These are phyloP conservation scores for Lamproptera curius DNA, from an alignment of 2,888 invertebrate genomes.

Conservation along the genomic window DNA sequence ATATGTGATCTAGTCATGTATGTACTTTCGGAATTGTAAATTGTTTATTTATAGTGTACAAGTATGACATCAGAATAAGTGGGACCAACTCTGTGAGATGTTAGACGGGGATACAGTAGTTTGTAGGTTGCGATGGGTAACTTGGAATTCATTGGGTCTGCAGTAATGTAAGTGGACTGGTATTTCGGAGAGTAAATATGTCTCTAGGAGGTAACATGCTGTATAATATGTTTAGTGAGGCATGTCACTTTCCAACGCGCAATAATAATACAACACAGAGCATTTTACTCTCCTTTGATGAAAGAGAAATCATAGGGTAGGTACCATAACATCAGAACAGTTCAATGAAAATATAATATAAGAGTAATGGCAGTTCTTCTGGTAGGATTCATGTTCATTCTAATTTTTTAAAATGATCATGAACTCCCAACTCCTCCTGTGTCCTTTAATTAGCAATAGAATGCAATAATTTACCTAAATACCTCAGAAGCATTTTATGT, in stretches of 20 bases:
- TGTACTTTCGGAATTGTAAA: slow-evolving; percentile 76
- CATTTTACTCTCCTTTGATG: slow-evolving; percentile 46
- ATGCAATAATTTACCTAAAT: slow-evolving; percentile 52
- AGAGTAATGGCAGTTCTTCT: slow-evolving; percentile 35
- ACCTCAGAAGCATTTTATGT: slow-evolving; percentile 66
- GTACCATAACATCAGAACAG: slow-evolving; percentile 70
- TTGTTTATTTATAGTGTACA: slow-evolving; percentile 71
- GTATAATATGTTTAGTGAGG: slow-evolving; percentile 76
- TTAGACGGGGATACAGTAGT: slow-evolving; percentile 46
- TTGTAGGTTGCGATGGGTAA: slow-evolving; percentile 34
- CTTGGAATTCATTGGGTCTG: slow-evolving; percentile 34
- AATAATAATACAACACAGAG: slow-evolving; percentile 62
- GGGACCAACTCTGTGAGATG: slow-evolving; percentile 74
- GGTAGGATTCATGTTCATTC: slow-evolving; percentile 43
- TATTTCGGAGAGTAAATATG: slow-evolving; percentile 45
- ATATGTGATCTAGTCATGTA: slow-evolving; percentile 77
- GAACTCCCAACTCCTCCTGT: slow-evolving; percentile 35
- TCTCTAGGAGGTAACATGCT: slow-evolving; percentile 64
- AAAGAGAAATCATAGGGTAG: slow-evolving; percentile 37
- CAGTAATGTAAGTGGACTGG: slow-evolving; percentile 44
- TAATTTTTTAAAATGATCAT: slow-evolving; percentile 39
- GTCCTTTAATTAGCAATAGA: slow-evolving; percentile 42
- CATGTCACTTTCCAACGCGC: slow-evolving; percentile 60
- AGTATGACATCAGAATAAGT: slow-evolving; percentile 61
- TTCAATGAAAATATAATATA: slow-evolving; percentile 48